Evolutionary conservation across 2,888 invertebrate species (phyloP).

Genomic region (Phyllotreta cruciferae): DNA sequence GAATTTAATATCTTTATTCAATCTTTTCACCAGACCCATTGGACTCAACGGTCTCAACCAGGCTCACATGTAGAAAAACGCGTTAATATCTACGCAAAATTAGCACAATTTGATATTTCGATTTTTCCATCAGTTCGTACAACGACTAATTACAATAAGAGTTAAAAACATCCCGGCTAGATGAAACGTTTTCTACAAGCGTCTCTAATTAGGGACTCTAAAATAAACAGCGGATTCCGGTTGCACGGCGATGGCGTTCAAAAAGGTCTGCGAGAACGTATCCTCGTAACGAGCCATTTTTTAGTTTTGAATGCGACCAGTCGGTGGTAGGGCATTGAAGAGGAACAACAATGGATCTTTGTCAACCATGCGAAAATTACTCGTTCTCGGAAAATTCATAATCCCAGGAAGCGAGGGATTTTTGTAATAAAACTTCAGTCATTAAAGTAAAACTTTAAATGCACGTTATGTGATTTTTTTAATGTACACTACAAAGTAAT

Average conservation of each 20-base stretch:
- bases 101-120: too few species aligned
- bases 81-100: too few species aligned
- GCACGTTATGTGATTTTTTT: too few species aligned
- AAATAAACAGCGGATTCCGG: constrained; percentile 7
- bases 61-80: too few species aligned
- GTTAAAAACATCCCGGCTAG: constrained; percentile 1
- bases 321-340: constrained; percentile 3
- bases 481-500: too few species aligned
- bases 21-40: too few species aligned
- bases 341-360: constrained; percentile 6
- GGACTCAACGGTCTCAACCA: too few species aligned
- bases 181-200: constrained; percentile 1
- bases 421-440: too few species aligned
- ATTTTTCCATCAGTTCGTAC: too few species aligned
- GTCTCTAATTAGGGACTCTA: constrained; percentile 8
- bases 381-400: not conserved
- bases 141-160: not conserved
- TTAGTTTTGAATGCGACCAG: constrained; percentile 11
- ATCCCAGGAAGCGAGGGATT: too few species aligned
- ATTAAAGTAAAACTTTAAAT: too few species aligned
- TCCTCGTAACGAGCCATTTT: constrained; percentile 8
- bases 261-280: constrained; percentile 6
- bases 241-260: not conserved
- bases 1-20: too few species aligned
- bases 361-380: not conserved